These are phyloP conservation scores for Bombus superbus DNA, from an alignment of 1,140 invertebrate genomes.

Conservation along the genomic window DNA sequence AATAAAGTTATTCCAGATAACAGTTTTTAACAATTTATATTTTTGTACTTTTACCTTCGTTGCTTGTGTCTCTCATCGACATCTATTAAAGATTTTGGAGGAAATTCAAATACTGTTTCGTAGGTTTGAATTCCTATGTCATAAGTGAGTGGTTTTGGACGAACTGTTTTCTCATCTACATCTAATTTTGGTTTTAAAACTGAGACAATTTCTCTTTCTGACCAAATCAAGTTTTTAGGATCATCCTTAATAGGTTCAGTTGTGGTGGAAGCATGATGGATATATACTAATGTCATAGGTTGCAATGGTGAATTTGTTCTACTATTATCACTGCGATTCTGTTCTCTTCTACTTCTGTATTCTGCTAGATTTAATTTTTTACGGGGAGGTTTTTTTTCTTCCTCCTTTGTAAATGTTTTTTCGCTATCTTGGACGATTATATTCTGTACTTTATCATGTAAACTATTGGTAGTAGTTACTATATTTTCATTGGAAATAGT, in stretches of 20 bases:
- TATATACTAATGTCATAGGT: constrained; percentile 70
- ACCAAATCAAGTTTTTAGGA: constrained; percentile 67
- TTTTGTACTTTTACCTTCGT: constrained; percentile 32
- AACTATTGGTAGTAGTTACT: constrained; percentile 69
- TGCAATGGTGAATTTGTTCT: constrained; percentile 70
- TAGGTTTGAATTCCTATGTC: constrained; percentile 69
- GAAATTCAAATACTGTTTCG: constrained; percentile 72
- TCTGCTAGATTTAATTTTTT: constrained; percentile 83
- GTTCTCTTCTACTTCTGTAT: constrained; percentile 80
- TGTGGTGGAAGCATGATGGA: constrained; percentile 73
- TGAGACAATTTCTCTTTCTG: constrained; percentile 74
- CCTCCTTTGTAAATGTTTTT: constrained; percentile 50
- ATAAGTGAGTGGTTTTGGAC: constrained; percentile 58
- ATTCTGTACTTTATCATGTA: constrained; percentile 68
- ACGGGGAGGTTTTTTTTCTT: constrained; percentile 71
- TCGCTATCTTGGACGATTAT: constrained; percentile 65
- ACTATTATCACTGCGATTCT: constrained; percentile 71
- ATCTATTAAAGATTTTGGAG: constrained; percentile 26
- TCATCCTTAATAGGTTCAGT: constrained; percentile 71
- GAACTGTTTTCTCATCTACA: constrained; percentile 69
- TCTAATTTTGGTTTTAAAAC: constrained; percentile 70
- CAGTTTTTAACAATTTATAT: neutral
- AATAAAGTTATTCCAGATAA: no score
- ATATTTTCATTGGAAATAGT: constrained; percentile 66
- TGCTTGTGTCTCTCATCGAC: constrained; percentile 22